Evolutionary conservation across 2,113 vertebrate genomes (phyloP).

Genomic region (Arizona elegans): DNA sequence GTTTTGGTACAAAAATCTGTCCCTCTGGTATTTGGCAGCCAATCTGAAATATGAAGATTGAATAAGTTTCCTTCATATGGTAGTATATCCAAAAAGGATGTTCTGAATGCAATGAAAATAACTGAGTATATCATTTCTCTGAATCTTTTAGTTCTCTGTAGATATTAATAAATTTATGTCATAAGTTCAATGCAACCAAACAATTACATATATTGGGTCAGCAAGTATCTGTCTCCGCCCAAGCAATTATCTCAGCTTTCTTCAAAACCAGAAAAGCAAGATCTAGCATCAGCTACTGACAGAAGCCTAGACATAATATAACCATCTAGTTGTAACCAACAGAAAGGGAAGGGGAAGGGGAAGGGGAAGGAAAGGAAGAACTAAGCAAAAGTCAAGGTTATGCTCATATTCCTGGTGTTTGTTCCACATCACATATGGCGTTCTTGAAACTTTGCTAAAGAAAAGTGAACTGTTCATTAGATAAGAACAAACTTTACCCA

Average conservation of each 20-base stretch:
- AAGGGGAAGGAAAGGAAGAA: neutral
- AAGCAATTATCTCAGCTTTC: constrained; percentile 18
- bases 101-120: neutral
- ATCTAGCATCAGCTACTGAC: neutral
- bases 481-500: neutral
- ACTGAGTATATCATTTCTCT: neutral
- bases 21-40: neutral
- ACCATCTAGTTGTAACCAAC: neutral
- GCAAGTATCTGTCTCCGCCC: constrained; percentile 22
- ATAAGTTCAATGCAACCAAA: constrained; percentile 20
- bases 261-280: constrained; percentile 30
- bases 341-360: neutral
- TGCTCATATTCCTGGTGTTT: neutral
- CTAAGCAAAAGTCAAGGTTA: neutral
- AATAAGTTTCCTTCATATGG: neutral
- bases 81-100: neutral
- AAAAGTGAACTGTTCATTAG: neutral
- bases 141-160: neutral
- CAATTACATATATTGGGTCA: neutral
- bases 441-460: neutral
- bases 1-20: neutral
- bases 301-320: neutral
- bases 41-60: neutral
- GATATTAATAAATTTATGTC: constrained; percentile 5
- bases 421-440: neutral